Conservation (phyloP, 1,140 invertebrate genomes). For the Euwallacea similis region DNA sequence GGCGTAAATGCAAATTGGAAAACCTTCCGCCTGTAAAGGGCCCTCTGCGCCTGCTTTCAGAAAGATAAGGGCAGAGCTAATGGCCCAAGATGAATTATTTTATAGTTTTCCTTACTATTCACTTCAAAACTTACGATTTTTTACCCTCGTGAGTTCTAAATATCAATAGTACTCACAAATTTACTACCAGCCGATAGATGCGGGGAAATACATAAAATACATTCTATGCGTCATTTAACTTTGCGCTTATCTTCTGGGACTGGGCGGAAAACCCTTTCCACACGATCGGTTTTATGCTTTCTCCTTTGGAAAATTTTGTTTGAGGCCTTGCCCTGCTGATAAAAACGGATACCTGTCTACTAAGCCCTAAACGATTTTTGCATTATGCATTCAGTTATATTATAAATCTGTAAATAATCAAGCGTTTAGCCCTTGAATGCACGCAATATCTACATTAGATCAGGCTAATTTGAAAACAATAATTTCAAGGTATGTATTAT, state of each 20-base stretch:
- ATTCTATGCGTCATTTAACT: constrained; percentile 40
- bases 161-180: background rate
- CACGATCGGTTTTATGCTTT: constrained; percentile 37
- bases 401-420: too few species aligned
- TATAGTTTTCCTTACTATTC: background rate
- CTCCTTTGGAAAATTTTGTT: constrained; percentile 15
- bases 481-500: too few species aligned
- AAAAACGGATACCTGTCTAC: too few species aligned
- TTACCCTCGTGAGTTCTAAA: background rate
- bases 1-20: background rate
- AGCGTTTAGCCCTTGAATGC: too few species aligned
- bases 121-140: background rate
- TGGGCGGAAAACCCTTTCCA: constrained; percentile 35
- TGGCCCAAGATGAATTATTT: background rate
- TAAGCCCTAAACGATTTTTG: too few species aligned
- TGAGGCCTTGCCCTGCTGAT: constrained; percentile 5
- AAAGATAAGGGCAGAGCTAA: background rate
- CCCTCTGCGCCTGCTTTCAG: background rate
- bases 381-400: too few species aligned
- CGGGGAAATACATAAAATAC: constrained; percentile 35
- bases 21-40: constrained; percentile 4
- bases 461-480: too few species aligned
- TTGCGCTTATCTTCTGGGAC: constrained; percentile 39
- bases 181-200: background rate
- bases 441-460: too few species aligned